phyloP scores from a whole-genome alignment of 2,113 vertebrate species.

The Elgaria multicarinata region DNA sequence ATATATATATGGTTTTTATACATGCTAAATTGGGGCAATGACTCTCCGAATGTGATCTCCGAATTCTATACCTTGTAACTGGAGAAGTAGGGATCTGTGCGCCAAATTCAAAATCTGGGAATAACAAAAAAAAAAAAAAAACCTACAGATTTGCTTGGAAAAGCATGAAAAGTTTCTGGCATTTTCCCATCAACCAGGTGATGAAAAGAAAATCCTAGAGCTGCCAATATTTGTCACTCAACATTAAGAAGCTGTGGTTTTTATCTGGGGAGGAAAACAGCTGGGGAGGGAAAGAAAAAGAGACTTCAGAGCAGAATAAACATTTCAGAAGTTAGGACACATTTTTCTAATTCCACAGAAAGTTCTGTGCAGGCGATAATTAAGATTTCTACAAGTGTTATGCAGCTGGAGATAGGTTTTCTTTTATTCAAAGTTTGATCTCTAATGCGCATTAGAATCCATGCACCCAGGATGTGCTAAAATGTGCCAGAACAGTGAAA shows the following conservation, averaged over 20 bases:
- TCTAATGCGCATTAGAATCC: not conserved
- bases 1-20: not conserved
- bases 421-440: not conserved
- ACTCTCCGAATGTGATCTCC: constrained; percentile 41
- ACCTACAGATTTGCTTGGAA: constrained; percentile 62
- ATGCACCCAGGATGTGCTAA: not conserved
- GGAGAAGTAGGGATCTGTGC: constrained; percentile 55
- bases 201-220: constrained; percentile 68
- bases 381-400: constrained; percentile 65
- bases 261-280: constrained; percentile 47
- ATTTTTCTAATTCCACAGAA: constrained; percentile 27
- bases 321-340: constrained; percentile 17
- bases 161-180: constrained; percentile 60
- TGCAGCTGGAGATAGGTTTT: not conserved
- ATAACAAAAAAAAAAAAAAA: too few relatives aligned
- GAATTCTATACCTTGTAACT: constrained; percentile 38
- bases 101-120: constrained; percentile 60
- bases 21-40: constrained; percentile 41
- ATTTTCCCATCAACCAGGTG: constrained; percentile 59
- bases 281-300: constrained; percentile 37
- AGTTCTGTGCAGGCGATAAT: constrained; percentile 49
- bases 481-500: not conserved
- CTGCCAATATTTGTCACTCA: constrained; percentile 68
- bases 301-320: constrained; percentile 54
- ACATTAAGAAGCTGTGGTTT: constrained; percentile 24